phyloP scores from a whole-genome alignment of 2,888 invertebrate species.

The Trissolcus brochymenae region DNA sequence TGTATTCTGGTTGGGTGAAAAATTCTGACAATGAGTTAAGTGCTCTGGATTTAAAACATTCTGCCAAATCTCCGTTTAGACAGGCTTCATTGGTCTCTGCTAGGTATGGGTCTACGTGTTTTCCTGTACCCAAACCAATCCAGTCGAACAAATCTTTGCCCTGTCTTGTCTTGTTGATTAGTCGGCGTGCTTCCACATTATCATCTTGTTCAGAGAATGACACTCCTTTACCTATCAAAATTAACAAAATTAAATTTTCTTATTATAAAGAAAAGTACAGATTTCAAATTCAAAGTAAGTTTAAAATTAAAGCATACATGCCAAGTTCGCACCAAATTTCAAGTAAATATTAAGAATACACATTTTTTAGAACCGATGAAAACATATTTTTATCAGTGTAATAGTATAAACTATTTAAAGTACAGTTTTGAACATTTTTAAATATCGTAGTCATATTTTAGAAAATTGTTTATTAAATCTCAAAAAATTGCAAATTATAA shows the following conservation, averaged over 20 bases:
- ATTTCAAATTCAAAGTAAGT: too few relatives aligned
- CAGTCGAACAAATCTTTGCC: constrained; percentile 87
- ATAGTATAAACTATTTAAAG: neutral
- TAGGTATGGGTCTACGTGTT: constrained; percentile 86
- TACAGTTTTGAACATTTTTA: neutral
- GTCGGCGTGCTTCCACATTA: constrained; percentile 39
- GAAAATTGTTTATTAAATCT: too few relatives aligned
- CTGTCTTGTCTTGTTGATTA: constrained; percentile 77
- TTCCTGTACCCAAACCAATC: constrained; percentile 86
- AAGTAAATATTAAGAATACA: too few relatives aligned
- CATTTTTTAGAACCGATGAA: too few relatives aligned
- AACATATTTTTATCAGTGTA: too few relatives aligned
- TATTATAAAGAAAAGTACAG: too few relatives aligned
- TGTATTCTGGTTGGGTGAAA: constrained; percentile 80
- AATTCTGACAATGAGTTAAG: constrained; percentile 86
- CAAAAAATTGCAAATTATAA: too few relatives aligned
- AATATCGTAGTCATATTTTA: too few relatives aligned
- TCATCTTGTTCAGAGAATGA: constrained; percentile 32
- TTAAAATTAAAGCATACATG: too few relatives aligned
- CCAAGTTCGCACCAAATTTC: too few relatives aligned
- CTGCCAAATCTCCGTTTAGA: constrained; percentile 87
- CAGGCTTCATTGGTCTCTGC: constrained; percentile 86
- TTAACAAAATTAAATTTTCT: constrained; percentile 10
- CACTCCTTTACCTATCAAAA: constrained; percentile 42
- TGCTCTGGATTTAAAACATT: constrained; percentile 90